phyloP scores from a whole-genome alignment of 2,797 vertebrate genomes.

The Eidolon dupreanum region DNA sequence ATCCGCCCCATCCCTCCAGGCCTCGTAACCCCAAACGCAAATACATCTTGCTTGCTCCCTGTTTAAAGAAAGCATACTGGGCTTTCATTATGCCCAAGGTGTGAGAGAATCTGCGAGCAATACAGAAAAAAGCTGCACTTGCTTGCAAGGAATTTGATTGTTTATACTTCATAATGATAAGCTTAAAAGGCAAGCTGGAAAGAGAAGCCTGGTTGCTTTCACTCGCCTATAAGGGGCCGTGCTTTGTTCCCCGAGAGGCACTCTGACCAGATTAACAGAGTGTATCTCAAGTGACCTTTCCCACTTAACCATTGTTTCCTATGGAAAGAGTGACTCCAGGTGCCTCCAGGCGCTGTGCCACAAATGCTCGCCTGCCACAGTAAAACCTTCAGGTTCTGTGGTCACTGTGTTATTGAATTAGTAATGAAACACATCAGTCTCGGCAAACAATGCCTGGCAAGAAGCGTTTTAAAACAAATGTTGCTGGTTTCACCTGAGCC shows the following conservation, averaged over 20 bases:
- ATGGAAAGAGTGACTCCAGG: neutral
- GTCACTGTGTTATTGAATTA: slow-evolving; percentile 37
- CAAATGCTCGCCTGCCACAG: neutral
- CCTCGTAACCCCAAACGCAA: neutral
- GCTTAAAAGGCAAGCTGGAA: neutral
- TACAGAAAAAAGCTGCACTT: neutral
- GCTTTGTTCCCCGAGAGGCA: neutral
- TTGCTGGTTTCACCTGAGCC: slow-evolving; percentile 60
- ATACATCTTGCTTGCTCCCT: neutral
- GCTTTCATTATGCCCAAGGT: neutral
- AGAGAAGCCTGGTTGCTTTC: neutral
- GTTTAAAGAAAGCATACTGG: neutral
- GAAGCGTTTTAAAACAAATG: slow-evolving; percentile 62
- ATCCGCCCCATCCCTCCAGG: too few relatives aligned
- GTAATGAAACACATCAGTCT: slow-evolving; percentile 18
- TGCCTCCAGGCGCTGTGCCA: neutral
- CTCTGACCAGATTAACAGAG: neutral
- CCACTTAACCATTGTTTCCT: neutral
- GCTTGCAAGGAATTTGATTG: neutral
- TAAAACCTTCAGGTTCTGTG: neutral
- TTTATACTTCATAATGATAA: neutral
- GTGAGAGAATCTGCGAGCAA: neutral
- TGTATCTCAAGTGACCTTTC: slow-evolving; percentile 46
- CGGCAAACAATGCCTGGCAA: slow-evolving; percentile 65
- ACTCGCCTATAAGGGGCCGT: neutral